Conservation (phyloP, 2,113 vertebrate species). For the Motacilla alba region DNA sequence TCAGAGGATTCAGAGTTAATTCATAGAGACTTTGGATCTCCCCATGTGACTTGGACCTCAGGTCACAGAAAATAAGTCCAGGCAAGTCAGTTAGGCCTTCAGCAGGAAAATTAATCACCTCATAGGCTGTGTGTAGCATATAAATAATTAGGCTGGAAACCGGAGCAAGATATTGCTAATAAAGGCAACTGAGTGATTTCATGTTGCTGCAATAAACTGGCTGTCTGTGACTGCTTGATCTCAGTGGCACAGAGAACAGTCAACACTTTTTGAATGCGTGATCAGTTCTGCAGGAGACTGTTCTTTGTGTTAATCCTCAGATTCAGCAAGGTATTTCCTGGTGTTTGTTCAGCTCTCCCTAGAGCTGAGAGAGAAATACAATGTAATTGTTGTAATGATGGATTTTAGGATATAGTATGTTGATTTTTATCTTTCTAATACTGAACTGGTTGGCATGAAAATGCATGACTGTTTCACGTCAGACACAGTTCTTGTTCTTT, state of each 20-base stretch:
- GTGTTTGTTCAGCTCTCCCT: background rate
- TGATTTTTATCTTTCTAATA: background rate
- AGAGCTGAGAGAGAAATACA: background rate
- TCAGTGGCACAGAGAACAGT: background rate
- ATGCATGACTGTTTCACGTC: background rate
- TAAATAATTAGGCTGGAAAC: background rate
- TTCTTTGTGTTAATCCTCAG: background rate
- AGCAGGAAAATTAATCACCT: background rate
- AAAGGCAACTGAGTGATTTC: background rate
- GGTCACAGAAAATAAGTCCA: background rate
- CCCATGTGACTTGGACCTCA: background rate
- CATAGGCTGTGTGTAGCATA: background rate
- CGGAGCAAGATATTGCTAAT: background rate
- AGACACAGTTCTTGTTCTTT: background rate
- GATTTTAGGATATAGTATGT: background rate
- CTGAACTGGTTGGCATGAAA: background rate
- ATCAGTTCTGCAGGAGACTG: background rate
- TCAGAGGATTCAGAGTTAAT: background rate
- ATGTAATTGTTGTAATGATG: background rate
- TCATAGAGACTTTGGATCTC: background rate
- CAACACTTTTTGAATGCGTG: background rate
- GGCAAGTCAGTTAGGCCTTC: background rate
- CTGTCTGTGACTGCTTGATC: background rate
- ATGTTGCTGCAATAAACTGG: background rate
- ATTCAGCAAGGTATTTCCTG: background rate